Evolutionary conservation across 2,113 vertebrate species (phyloP).

Genomic region (Chionis minor): DNA sequence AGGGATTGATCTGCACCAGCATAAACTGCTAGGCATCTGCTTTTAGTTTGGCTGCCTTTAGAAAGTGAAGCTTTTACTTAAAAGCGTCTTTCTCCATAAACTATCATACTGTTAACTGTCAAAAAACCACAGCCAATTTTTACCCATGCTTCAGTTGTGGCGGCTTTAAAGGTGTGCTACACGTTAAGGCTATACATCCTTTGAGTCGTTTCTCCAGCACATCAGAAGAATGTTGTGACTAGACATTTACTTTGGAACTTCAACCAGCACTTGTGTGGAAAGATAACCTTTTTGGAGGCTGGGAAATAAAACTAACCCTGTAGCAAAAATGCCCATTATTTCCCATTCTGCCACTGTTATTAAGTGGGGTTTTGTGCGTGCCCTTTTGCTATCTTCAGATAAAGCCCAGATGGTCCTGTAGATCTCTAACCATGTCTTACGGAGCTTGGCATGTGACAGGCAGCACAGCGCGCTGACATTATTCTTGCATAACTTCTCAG

Average conservation of each 20-base stretch:
- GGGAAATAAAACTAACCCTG: background rate
- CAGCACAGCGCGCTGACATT: background rate
- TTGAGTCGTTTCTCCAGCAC: background rate
- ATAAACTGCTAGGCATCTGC: background rate
- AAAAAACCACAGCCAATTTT: background rate
- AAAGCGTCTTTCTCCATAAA: background rate
- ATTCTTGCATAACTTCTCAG: conserved; percentile 6
- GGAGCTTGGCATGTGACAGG: background rate
- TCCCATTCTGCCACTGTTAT: background rate
- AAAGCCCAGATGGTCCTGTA: background rate
- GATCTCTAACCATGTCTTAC: background rate
- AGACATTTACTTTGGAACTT: background rate
- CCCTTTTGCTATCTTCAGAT: background rate
- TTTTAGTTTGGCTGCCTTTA: background rate
- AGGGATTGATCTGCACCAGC: background rate
- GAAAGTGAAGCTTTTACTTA: background rate
- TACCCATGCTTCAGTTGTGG: background rate
- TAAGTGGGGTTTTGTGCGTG: background rate
- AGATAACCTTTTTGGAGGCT: background rate
- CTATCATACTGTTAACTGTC: background rate
- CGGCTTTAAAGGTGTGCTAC: background rate
- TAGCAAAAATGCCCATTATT: background rate
- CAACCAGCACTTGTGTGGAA: background rate
- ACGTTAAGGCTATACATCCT: background rate
- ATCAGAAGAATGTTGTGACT: background rate